phyloP scores from a whole-genome alignment of 2,113 vertebrate species.

The Marmota flaviventris region DNA sequence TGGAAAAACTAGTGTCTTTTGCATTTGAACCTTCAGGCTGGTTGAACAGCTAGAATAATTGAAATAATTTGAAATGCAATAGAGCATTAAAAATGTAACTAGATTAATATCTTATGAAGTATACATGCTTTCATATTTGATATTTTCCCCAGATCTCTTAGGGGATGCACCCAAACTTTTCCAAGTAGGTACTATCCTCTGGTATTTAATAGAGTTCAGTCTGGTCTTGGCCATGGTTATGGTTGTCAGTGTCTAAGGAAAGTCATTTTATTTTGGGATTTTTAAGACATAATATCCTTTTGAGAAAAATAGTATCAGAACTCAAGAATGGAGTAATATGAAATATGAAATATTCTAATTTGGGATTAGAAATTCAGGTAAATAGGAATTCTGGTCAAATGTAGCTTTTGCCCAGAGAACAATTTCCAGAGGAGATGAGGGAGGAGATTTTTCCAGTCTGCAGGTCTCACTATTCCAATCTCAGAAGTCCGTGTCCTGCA shows the following conservation, averaged over 20 bases:
- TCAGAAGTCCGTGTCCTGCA: neutral
- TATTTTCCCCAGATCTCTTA: constrained; percentile 22
- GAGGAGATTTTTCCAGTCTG: neutral
- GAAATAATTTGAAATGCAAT: constrained; percentile 35
- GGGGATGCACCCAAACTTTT: neutral
- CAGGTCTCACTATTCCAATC: neutral
- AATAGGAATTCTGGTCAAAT: constrained; percentile 5
- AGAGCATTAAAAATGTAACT: constrained; percentile 53
- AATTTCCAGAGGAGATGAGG: constrained; percentile 22
- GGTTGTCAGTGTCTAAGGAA: constrained; percentile 1
- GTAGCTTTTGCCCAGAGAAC: constrained; percentile 5
- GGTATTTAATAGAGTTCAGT: constrained; percentile 33
- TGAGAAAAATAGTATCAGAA: neutral
- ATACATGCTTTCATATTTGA: constrained; percentile 48
- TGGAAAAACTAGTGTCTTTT: neutral
- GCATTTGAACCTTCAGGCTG: neutral
- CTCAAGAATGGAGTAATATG: neutral
- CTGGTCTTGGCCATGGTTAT: constrained; percentile 22
- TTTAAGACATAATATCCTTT: neutral
- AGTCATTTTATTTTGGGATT: constrained; percentile 52
- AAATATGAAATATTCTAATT: constrained; percentile 26
- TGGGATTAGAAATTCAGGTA: neutral
- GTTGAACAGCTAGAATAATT: neutral
- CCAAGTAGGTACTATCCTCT: constrained; percentile 25
- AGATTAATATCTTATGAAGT: constrained; percentile 62